Conservation (phyloP, 2,113 vertebrate species). For the Coregonus clupeaformis region DNA sequence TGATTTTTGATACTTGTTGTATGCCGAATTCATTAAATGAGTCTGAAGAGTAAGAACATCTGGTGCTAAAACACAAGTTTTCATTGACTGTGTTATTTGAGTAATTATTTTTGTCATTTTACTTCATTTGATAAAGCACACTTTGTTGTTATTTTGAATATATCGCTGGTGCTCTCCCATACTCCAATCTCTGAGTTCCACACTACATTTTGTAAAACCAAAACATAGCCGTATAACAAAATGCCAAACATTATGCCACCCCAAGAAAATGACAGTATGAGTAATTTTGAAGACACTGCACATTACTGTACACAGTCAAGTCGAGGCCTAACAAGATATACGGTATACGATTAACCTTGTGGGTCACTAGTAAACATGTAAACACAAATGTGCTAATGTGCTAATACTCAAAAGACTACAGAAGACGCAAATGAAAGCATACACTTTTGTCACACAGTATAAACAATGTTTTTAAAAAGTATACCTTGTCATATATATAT, state of each 20-base stretch:
- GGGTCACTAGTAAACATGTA: background rate
- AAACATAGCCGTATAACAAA: background rate
- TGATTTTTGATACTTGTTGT: background rate
- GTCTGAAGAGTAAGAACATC: background rate
- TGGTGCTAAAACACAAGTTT: slow-evolving; percentile 6
- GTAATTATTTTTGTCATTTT: background rate
- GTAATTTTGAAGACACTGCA: background rate
- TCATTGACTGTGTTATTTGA: background rate
- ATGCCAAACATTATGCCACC: background rate
- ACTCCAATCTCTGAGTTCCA: background rate
- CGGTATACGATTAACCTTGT: background rate
- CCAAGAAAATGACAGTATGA: background rate
- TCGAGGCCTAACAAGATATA: background rate
- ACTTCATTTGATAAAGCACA: background rate
- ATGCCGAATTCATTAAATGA: background rate
- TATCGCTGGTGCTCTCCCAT: background rate
- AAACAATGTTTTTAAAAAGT: slow-evolving; percentile 64
- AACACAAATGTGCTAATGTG: background rate
- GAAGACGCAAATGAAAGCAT: slow-evolving; percentile 32
- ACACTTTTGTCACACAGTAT: slow-evolving; percentile 52
- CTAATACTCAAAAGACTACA: slow-evolving; percentile 6
- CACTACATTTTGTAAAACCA: background rate
- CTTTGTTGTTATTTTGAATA: background rate
- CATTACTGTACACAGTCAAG: background rate
- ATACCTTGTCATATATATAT: slow-evolving; percentile 63